Conservation (phyloP, 1,140 invertebrate species). For the Drosophila pachea region DNA sequence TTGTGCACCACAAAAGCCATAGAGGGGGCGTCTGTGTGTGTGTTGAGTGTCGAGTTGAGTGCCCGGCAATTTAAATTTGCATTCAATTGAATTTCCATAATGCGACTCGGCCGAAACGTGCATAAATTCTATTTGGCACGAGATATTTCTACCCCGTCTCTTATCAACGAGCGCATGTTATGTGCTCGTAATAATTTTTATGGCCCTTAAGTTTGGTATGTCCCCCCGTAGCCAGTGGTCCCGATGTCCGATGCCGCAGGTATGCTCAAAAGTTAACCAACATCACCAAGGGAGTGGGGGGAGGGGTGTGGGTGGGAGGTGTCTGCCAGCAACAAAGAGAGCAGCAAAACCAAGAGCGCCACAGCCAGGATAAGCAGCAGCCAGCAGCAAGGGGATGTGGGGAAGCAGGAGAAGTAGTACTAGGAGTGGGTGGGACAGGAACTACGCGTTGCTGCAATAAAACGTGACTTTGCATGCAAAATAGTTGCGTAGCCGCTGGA, state of each 20-base stretch:
- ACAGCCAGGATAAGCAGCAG: too few relatives aligned
- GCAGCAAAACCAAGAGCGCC: too few relatives aligned
- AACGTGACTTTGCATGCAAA: slow-evolving; percentile 76
- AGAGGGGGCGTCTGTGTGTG: slow-evolving; percentile 5
- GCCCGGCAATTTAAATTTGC: slow-evolving; percentile 68
- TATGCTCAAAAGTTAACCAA: slow-evolving; percentile 70
- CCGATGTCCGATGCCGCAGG: slow-evolving; percentile 49
- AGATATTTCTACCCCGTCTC: slow-evolving; percentile 15
- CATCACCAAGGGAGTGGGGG: too few relatives aligned
- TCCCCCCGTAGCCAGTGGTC: slow-evolving; percentile 5
- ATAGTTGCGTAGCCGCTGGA: slow-evolving; percentile 63
- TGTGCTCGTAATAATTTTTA: slow-evolving; percentile 73
- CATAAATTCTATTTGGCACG: slow-evolving; percentile 70
- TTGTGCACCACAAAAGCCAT: slow-evolving; percentile 5
- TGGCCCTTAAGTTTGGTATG: slow-evolving; percentile 68
- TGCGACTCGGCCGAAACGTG: slow-evolving; percentile 61
- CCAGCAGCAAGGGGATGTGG: slow-evolving; percentile 28
- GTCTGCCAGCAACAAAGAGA: too few relatives aligned
- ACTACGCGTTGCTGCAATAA: slow-evolving; percentile 72
- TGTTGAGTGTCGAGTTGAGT: slow-evolving; percentile 26
- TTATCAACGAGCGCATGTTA: slow-evolving; percentile 48
- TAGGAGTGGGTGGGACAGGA: slow-evolving; percentile 14
- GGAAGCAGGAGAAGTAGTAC: slow-evolving; percentile 4
- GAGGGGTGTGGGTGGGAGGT: too few relatives aligned
- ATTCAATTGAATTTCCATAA: slow-evolving; percentile 73